Evolutionary conservation across 1,140 invertebrate species (phyloP).

Genomic region (Lithobius niger): DNA sequence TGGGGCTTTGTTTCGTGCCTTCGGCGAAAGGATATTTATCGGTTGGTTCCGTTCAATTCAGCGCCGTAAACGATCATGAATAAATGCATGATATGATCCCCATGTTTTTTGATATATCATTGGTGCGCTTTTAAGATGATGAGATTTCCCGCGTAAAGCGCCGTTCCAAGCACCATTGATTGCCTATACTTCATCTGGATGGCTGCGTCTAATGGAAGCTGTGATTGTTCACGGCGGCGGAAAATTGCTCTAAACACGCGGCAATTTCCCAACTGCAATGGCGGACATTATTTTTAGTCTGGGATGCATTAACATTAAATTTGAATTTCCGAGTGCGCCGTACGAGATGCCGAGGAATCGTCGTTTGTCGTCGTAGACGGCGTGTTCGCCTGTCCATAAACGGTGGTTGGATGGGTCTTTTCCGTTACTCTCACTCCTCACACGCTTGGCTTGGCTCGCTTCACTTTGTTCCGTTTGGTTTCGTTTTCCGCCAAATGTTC

Average conservation of each 20-base stretch:
- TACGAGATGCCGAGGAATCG: no score
- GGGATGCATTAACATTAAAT: constrained; percentile 13
- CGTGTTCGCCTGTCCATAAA: no score
- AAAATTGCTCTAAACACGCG: neutral
- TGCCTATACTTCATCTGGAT: constrained; percentile 7
- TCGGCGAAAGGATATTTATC: constrained; percentile 4
- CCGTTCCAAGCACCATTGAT: constrained; percentile 8
- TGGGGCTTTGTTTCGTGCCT: no score
- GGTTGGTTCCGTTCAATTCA: neutral
- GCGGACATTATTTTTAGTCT: constrained; percentile 9
- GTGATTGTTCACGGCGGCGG: constrained; percentile 7
- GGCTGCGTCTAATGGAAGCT: constrained; percentile 8
- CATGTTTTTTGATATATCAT: constrained; percentile 9
- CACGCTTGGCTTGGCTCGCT: no score
- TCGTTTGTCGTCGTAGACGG: no score
- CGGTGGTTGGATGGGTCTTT: no score
- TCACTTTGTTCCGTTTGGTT: no score
- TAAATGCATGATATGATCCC: constrained; percentile 11
- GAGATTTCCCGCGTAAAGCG: constrained; percentile 14
- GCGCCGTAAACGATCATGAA: constrained; percentile 9
- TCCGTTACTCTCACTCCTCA: no score
- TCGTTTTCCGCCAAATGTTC: no score
- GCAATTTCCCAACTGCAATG: neutral
- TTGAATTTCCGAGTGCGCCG: constrained; percentile 10
- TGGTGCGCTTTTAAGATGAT: constrained; percentile 11